A percentile compares a stretch with the other conserved stretches of the same genome.
Conservation (phyloP, 37 sponge, comb jelly and placozoan genomes). For the Axinella damicornis region DNA sequence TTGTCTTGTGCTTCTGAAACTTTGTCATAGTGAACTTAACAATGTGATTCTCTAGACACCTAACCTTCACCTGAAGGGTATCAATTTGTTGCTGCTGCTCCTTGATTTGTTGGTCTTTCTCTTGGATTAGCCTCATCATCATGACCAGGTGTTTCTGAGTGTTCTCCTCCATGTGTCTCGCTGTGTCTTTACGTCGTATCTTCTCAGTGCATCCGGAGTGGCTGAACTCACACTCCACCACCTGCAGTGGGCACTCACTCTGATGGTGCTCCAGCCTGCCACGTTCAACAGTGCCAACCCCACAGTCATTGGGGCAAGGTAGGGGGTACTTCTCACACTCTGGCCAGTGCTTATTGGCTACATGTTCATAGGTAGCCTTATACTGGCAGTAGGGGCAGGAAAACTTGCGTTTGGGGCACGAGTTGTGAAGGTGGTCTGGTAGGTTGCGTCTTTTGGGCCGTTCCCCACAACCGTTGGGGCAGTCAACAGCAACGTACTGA, state of each 20-base stretch:
- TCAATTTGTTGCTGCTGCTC: no score
- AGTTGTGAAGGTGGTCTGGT: neutral
- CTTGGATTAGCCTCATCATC: neutral
- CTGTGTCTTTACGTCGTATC: neutral
- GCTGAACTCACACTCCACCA: slow-evolving; percentile 18
- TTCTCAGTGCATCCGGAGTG: slow-evolving; percentile 14
- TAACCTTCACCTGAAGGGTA: no score
- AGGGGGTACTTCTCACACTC: slow-evolving; percentile 3
- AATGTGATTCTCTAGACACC: no score
- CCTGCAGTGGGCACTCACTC: neutral
- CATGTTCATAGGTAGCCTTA: neutral
- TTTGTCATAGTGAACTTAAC: neutral
- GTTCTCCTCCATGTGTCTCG: slow-evolving; percentile 12
- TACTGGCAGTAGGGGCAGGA: slow-evolving; percentile 12
- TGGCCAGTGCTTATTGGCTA: neutral
- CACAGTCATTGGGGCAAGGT: slow-evolving; percentile 25
- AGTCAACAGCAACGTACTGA: slow-evolving; percentile 17
- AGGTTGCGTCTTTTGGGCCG: neutral
- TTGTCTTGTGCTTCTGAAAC: neutral
- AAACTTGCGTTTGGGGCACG: slow-evolving; percentile 3
- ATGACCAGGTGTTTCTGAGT: neutral
- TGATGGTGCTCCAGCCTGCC: slow-evolving; percentile 6
- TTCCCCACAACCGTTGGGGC: slow-evolving; percentile 15
- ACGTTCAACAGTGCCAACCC: neutral
- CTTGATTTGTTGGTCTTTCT: no score